phyloP scores from a whole-genome alignment of 2,797 vertebrate species.

The Saxicola maurus region DNA sequence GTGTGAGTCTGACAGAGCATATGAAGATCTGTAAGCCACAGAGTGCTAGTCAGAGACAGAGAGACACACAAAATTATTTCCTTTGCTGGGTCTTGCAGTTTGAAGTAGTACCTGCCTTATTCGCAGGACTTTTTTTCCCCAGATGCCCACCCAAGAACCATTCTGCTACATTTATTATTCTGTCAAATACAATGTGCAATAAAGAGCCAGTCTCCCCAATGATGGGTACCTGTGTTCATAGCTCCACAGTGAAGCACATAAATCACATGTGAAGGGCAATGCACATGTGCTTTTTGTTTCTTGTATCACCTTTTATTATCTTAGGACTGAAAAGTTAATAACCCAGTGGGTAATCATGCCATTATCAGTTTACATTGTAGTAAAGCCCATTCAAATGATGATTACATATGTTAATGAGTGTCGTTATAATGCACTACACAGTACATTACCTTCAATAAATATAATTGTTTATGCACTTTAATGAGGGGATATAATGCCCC shows the following conservation, averaged over 20 bases:
- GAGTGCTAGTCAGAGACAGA: constrained; percentile 21
- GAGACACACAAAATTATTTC: constrained; percentile 51
- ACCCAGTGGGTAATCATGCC: constrained; percentile 80
- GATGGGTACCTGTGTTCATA: constrained; percentile 56
- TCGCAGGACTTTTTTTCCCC: constrained; percentile 27
- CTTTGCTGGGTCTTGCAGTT: constrained; percentile 37
- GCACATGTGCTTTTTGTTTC: constrained; percentile 65
- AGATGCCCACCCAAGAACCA: constrained; percentile 51
- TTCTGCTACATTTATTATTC: constrained; percentile 54
- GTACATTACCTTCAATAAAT: constrained; percentile 92
- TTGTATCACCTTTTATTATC: constrained; percentile 80
- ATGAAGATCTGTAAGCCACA: constrained; percentile 21
- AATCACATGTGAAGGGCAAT: constrained; percentile 64
- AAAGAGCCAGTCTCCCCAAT: constrained; percentile 56
- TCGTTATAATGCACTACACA: constrained; percentile 93
- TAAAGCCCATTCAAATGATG: constrained; percentile 83
- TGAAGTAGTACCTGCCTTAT: constrained; percentile 25
- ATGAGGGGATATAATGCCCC: constrained; percentile 88
- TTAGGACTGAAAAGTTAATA: constrained; percentile 81
- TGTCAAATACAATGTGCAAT: constrained; percentile 63
- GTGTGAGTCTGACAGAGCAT: background rate
- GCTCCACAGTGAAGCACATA: constrained; percentile 49
- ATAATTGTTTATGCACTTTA: constrained; percentile 92
- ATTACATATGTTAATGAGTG: constrained; percentile 86
- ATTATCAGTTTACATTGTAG: constrained; percentile 83